These are phyloP conservation scores for Chaenocephalus aceratus DNA, from an alignment of 2,113 vertebrate genomes.

Conservation along the genomic window DNA sequence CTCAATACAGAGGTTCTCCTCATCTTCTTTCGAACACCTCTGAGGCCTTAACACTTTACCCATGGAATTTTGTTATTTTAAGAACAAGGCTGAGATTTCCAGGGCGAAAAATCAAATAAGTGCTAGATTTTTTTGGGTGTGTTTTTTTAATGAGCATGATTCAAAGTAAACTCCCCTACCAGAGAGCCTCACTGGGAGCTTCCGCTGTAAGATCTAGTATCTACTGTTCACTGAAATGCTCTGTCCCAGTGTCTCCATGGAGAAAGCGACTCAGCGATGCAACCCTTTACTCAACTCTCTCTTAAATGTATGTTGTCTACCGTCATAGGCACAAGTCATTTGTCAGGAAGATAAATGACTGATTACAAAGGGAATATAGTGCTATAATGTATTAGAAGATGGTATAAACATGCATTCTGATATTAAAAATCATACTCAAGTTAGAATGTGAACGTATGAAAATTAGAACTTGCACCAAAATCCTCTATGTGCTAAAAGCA, in stretches of 20 bases:
- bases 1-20: constrained; percentile 34
- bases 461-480: constrained; percentile 14
- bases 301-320: constrained; percentile 24
- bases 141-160: constrained; percentile 58
- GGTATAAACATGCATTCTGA: background rate
- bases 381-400: background rate
- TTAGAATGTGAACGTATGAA: constrained; percentile 1
- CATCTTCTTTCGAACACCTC: constrained; percentile 53
- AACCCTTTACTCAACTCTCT: constrained; percentile 44
- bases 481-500: constrained; percentile 29
- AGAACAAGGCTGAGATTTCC: constrained; percentile 44
- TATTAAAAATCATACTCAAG: background rate
- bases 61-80: constrained; percentile 36
- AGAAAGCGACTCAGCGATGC: constrained; percentile 29
- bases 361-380: background rate
- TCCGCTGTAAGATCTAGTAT: constrained; percentile 40
- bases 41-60: constrained; percentile 34
- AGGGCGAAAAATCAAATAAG: constrained; percentile 5
- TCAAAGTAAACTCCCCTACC: constrained; percentile 53
- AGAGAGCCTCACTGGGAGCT: constrained; percentile 46
- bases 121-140: constrained; percentile 14
- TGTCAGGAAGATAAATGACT: background rate
- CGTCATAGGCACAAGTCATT: background rate
- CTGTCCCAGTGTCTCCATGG: constrained; percentile 28
- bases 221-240: constrained; percentile 52